Conservation (phyloP, 2,797 vertebrate species). For the Semaprochilodus insignis region DNA sequence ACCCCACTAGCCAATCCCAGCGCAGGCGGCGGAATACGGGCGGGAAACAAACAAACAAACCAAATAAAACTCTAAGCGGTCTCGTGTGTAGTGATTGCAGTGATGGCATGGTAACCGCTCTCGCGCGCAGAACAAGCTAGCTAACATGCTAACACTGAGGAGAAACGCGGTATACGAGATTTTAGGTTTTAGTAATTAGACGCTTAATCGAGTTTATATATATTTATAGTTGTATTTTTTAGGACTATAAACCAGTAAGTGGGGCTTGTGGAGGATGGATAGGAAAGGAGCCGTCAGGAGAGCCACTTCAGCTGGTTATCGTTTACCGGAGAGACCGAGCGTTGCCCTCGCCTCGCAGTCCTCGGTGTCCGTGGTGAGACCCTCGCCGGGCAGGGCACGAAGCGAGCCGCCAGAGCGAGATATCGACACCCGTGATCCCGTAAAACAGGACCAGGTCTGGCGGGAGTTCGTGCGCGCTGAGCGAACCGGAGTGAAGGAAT, state of each 20-base stretch:
- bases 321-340: constrained; percentile 63
- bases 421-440: constrained; percentile 61
- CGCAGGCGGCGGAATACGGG: background rate
- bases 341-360: constrained; percentile 59
- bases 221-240: background rate
- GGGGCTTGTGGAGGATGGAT: constrained; percentile 60
- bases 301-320: constrained; percentile 73
- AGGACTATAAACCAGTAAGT: background rate
- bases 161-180: background rate
- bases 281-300: constrained; percentile 60
- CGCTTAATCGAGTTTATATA: background rate
- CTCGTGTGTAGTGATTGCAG: constrained; percentile 46
- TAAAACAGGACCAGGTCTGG: constrained; percentile 80
- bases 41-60: background rate
- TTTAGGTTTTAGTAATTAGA: background rate
- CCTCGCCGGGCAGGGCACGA: constrained; percentile 28
- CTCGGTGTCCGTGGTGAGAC: constrained; percentile 41
- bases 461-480: constrained; percentile 77
- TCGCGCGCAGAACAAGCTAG: background rate
- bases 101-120: constrained; percentile 15
- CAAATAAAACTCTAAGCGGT: background rate
- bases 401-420: constrained; percentile 39
- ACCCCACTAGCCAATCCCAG: background rate
- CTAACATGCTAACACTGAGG: background rate
- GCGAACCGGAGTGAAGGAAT: constrained; percentile 69